Percentiles rank a stretch among this genome's conserved stretches.
phyloP scores from a whole-genome alignment of 2,113 vertebrate genomes.

The Ictalurus punctatus region DNA sequence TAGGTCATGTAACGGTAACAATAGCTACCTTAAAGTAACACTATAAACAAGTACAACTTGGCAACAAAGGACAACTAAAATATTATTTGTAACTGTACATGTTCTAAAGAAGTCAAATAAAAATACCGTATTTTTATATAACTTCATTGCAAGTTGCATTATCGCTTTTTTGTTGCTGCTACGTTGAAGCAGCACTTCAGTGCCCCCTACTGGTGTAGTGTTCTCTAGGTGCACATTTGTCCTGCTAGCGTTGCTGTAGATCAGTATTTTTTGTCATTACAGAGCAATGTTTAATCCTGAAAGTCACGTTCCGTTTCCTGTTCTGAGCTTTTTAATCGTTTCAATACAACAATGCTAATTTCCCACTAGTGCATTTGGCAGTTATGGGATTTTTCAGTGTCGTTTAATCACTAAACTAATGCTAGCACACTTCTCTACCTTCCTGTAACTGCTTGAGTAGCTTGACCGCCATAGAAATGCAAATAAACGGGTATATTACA shows the following conservation, averaged over 20 bases:
- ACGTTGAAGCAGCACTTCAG: background rate
- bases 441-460: background rate
- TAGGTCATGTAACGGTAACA: background rate
- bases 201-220: background rate
- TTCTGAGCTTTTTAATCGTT: background rate
- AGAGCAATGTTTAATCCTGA: background rate
- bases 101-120: no score
- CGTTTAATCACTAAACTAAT: background rate
- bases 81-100: background rate
- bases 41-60: no score
- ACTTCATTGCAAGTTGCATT: no score
- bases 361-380: no score
- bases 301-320: background rate
- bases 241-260: no score
- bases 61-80: background rate
- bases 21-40: background rate
- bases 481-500: background rate
- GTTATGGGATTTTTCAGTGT: background rate
- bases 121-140: no score
- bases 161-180: background rate
- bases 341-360: no score
- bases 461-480: background rate
- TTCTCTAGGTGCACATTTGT: no score
- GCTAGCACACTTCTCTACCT: background rate
- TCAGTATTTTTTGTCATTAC: no score